A percentile compares a stretch with the other conserved stretches of the same genome.
These are phyloP conservation scores for Ladona fulva DNA, from an alignment of 1,140 invertebrate species.

Conservation along the genomic window DNA sequence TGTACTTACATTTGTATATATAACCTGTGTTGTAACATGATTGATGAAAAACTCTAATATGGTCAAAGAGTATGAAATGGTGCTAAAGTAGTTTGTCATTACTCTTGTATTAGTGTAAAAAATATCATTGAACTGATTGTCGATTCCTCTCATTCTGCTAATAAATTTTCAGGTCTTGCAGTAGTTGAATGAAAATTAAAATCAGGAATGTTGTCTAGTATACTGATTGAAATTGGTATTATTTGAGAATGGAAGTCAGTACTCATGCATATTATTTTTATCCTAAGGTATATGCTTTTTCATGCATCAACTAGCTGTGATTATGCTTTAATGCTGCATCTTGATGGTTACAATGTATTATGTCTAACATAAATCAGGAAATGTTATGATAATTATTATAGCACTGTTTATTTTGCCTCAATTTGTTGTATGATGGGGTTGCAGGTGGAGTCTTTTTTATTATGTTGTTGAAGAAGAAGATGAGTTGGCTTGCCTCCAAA, in stretches of 20 bases:
- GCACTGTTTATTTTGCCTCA: too few species aligned
- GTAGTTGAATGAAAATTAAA: not conserved
- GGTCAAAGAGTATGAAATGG: not conserved
- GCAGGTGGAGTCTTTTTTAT: too few species aligned
- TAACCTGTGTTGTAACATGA: not conserved
- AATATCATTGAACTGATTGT: not conserved
- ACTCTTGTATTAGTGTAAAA: not conserved
- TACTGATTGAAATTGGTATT: not conserved
- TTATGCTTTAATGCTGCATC: too few species aligned
- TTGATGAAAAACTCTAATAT: not conserved
- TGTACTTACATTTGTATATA: not conserved
- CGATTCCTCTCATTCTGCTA: not conserved
- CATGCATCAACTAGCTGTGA: too few species aligned
- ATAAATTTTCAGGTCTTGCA: not conserved
- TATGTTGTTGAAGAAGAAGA: too few species aligned
- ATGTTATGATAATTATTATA: too few species aligned
- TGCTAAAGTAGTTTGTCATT: not conserved
- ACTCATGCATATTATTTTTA: not conserved
- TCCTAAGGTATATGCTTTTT: too few species aligned
- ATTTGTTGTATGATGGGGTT: too few species aligned
- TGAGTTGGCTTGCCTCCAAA: too few species aligned
- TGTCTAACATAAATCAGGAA: too few species aligned
- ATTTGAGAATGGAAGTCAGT: not conserved
- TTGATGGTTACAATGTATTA: too few species aligned
- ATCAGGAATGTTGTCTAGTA: not conserved